phyloP scores from a whole-genome alignment of 1,140 invertebrate genomes.

The Acromyrmex heyeri region DNA sequence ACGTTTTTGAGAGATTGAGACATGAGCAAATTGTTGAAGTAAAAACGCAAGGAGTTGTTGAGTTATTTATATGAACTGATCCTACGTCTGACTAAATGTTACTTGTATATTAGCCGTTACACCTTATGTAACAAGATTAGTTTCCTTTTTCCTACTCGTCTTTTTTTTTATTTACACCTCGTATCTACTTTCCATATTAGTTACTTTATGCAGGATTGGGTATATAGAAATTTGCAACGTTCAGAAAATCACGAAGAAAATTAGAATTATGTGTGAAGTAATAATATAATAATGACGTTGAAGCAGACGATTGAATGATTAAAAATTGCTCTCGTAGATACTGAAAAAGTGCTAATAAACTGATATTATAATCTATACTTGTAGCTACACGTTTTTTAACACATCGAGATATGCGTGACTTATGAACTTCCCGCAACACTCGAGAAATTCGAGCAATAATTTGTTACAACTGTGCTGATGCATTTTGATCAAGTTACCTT shows the following conservation, averaged over 20 bases:
- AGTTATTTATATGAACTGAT: not conserved
- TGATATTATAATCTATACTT: not conserved
- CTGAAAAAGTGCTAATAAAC: not conserved
- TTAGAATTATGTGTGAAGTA: slow-evolving; percentile 8
- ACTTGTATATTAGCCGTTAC: not conserved
- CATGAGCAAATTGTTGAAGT: not conserved
- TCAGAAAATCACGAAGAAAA: slow-evolving; percentile 19
- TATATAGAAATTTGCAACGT: slow-evolving; percentile 43
- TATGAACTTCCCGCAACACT: not conserved
- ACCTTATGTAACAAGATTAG: slow-evolving; percentile 5
- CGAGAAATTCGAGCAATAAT: not conserved
- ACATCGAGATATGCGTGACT: not conserved
- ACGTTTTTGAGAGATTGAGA: not conserved
- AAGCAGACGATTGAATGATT: not conserved
- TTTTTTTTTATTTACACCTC: not conserved
- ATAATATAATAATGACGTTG: slow-evolving; percentile 33
- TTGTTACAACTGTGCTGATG: not conserved
- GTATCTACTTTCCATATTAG: not conserved
- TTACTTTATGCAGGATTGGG: slow-evolving; percentile 39
- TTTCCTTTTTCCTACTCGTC: not conserved
- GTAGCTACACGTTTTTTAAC: not conserved
- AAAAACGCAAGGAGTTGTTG: not conserved
- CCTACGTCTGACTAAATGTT: slow-evolving; percentile 7
- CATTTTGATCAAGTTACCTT: slow-evolving; percentile 49
- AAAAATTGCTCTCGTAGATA: slow-evolving; percentile 2